These are phyloP conservation scores for Microhierax caerulescens DNA, from an alignment of 2,797 vertebrate genomes.

Conservation along the genomic window DNA sequence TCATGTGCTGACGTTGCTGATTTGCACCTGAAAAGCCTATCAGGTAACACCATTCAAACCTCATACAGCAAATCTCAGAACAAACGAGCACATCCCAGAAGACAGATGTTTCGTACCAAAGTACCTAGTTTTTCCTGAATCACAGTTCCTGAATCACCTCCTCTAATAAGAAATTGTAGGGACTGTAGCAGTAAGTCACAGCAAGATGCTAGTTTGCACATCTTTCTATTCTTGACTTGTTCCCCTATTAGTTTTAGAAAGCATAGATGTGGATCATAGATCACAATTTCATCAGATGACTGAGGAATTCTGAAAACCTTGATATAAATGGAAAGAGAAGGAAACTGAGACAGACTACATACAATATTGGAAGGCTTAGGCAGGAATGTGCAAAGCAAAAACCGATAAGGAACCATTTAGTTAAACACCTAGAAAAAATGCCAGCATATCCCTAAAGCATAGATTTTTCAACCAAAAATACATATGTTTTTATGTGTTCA, in stretches of 20 bases:
- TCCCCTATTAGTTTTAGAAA: not conserved
- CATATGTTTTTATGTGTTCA: not conserved
- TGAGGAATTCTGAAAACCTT: not conserved
- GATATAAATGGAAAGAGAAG: not conserved
- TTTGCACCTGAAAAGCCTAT: not conserved
- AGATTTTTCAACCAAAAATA: not conserved
- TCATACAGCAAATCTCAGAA: not conserved
- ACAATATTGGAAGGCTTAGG: not conserved
- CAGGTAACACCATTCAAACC: not conserved
- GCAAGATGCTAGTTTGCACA: not conserved
- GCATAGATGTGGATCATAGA: not conserved
- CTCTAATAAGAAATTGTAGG: not conserved
- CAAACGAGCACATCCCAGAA: not conserved
- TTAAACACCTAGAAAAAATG: not conserved
- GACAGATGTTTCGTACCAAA: not conserved
- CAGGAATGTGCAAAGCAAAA: not conserved
- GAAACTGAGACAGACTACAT: not conserved
- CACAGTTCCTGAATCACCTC: not conserved
- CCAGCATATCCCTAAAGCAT: not conserved
- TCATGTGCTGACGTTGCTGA: not conserved
- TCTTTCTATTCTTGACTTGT: not conserved
- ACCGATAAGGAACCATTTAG: not conserved
- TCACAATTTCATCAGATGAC: not conserved
- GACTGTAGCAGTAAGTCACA: not conserved
- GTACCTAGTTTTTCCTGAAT: not conserved